Conservation (phyloP, 2,888 invertebrate species). For the Coecobrya sp. region DNA sequence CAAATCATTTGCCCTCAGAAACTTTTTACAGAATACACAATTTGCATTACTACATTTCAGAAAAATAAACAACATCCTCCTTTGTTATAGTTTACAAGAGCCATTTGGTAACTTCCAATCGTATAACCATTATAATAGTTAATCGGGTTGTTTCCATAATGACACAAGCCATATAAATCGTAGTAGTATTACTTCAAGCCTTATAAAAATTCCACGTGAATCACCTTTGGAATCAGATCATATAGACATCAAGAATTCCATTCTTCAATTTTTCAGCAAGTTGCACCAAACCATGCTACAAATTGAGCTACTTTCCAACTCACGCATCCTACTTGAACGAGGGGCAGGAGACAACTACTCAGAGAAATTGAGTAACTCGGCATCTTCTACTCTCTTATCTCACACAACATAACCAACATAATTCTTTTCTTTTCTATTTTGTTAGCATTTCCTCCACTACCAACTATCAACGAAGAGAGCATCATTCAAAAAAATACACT, state of each 20-base stretch:
- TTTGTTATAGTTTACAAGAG: too few species aligned
- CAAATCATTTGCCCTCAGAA: too few species aligned
- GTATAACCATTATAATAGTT: too few species aligned
- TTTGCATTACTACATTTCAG: too few species aligned
- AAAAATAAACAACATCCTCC: too few species aligned
- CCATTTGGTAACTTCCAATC: too few species aligned
- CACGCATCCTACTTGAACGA: slow-evolving; percentile 7
- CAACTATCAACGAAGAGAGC: neutral
- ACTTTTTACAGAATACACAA: too few species aligned
- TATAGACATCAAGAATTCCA: neutral
- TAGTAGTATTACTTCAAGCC: too few species aligned
- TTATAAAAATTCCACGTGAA: neutral
- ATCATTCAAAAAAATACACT: neutral
- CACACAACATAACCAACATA: neutral
- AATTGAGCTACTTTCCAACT: slow-evolving; percentile 13
- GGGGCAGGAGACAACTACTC: slow-evolving; percentile 53
- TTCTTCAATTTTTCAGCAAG: neutral
- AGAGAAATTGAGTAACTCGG: slow-evolving; percentile 13
- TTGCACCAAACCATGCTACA: neutral
- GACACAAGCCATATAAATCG: too few species aligned
- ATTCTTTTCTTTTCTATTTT: slow-evolving; percentile 2
- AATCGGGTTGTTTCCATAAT: too few species aligned
- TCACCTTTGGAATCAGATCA: neutral
- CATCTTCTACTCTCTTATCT: slow-evolving; percentile 24
- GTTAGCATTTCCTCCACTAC: neutral